Conservation (phyloP, 2,888 invertebrate genomes). For the Blastobasis lacticolella region DNA sequence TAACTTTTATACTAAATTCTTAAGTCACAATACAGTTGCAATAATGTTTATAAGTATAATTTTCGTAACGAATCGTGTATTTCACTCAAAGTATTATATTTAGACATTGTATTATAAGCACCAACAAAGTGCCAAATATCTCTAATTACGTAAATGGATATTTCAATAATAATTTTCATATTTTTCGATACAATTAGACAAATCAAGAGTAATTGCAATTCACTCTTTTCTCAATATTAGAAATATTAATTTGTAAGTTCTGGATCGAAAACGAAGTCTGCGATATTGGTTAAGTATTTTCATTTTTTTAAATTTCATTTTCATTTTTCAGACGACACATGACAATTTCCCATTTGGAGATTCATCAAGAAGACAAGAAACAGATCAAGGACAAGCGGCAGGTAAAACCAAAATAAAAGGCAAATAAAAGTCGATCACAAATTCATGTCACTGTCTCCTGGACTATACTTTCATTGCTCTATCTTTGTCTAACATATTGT, state of each 20-base stretch:
- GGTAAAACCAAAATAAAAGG: background rate
- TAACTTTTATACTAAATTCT: no score
- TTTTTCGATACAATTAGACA: background rate
- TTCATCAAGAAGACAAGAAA: constrained; percentile 2
- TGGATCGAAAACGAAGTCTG: background rate
- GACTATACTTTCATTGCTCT: constrained; percentile 7
- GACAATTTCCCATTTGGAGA: constrained; percentile 41
- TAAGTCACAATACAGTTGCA: no score
- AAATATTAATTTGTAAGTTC: background rate
- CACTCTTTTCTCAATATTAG: background rate
- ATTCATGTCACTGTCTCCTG: background rate
- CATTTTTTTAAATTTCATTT: background rate
- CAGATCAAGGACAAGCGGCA: background rate
- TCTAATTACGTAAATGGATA: background rate
- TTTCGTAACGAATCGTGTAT: no score
- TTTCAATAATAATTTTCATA: background rate
- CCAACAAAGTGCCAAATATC: background rate
- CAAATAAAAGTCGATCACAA: background rate
- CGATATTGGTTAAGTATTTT: background rate
- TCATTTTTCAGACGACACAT: constrained; percentile 49
- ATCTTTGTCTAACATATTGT: constrained; percentile 18
- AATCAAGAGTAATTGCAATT: background rate
- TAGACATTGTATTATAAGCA: background rate
- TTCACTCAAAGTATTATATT: no score
- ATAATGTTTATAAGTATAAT: no score